phyloP scores from a whole-genome alignment of 2,797 vertebrate genomes.

The Onychomys arenicola region DNA sequence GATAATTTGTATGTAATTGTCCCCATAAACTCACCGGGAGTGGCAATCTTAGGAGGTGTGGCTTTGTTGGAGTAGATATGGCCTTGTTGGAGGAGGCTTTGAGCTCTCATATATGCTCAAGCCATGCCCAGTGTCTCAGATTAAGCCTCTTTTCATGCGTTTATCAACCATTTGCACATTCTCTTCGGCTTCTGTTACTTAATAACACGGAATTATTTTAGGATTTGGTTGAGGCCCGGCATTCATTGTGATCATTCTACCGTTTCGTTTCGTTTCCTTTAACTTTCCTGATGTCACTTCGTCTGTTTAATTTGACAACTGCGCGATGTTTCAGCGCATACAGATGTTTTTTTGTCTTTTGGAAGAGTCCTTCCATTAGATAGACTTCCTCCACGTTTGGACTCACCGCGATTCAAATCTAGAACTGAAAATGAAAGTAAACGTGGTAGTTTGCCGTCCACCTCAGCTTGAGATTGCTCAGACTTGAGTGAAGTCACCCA shows the following conservation, averaged over 20 bases:
- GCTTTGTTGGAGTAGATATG: neutral
- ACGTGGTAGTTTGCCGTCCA: neutral
- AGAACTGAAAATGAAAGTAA: conserved; percentile 50
- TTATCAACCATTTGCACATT: neutral
- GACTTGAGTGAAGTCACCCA: neutral
- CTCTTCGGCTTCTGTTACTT: neutral
- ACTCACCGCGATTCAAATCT: neutral
- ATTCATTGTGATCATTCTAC: neutral
- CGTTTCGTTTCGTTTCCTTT: conserved; percentile 2
- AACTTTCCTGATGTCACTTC: neutral
- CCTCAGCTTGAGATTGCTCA: neutral
- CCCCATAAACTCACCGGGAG: neutral
- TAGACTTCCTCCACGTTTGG: conserved; percentile 31
- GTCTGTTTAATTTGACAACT: conserved; percentile 17
- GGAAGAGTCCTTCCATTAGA: neutral
- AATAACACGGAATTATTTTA: neutral
- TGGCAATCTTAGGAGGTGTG: neutral
- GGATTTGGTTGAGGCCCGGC: neutral
- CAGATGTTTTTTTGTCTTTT: neutral
- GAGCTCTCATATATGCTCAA: neutral
- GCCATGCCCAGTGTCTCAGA: neutral
- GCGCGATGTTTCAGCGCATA: neutral
- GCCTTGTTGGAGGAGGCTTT: neutral
- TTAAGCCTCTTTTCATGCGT: neutral
- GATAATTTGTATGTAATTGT: neutral